Evolutionary conservation across 2,797 vertebrate species (phyloP).

Genomic region (Muraenolepis orangiensis): DNA sequence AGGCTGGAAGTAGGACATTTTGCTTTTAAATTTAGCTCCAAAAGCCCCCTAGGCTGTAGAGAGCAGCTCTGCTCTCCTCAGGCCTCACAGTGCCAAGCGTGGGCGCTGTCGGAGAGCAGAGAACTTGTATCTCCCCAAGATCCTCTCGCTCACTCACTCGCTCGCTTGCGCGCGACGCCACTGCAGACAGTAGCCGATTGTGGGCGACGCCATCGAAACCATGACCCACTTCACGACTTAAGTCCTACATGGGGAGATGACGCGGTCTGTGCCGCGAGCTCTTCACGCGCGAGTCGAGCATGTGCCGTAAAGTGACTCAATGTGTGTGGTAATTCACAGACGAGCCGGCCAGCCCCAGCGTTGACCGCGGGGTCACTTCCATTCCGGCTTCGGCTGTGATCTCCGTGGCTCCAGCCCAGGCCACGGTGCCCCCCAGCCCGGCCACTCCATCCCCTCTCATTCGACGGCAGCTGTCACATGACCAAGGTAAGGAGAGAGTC

Average conservation of each 20-base stretch:
- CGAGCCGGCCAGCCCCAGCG: conserved; percentile 94
- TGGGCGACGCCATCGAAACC: background rate
- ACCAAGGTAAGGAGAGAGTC: conserved; percentile 82
- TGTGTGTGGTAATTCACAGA: conserved; percentile 70
- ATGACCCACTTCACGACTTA: background rate
- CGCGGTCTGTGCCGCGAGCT: background rate
- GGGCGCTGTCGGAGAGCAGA: conserved; percentile 33
- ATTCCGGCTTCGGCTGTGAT: conserved; percentile 95
- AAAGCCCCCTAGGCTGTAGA: conserved; percentile 61
- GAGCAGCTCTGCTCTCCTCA: conserved; percentile 68
- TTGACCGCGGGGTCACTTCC: conserved; percentile 85
- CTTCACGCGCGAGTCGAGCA: background rate
- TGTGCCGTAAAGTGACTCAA: background rate
- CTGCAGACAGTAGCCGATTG: background rate
- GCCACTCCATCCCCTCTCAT: conserved; percentile 84
- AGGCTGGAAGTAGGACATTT: conserved; percentile 69
- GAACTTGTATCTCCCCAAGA: conserved; percentile 39
- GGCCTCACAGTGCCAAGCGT: conserved; percentile 46
- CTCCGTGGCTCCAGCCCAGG: conserved; percentile 79
- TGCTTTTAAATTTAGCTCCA: conserved; percentile 76
- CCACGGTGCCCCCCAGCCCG: conserved; percentile 80
- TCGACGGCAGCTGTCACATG: conserved; percentile 93
- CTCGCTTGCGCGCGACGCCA: conserved; percentile 27
- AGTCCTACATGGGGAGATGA: background rate
- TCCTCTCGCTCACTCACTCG: conserved; percentile 27